Evolutionary conservation across 1,140 invertebrate species (phyloP), one percentile per base, ranked within the genome.

Genomic region (Dendroctonus ponderosae): DNA sequence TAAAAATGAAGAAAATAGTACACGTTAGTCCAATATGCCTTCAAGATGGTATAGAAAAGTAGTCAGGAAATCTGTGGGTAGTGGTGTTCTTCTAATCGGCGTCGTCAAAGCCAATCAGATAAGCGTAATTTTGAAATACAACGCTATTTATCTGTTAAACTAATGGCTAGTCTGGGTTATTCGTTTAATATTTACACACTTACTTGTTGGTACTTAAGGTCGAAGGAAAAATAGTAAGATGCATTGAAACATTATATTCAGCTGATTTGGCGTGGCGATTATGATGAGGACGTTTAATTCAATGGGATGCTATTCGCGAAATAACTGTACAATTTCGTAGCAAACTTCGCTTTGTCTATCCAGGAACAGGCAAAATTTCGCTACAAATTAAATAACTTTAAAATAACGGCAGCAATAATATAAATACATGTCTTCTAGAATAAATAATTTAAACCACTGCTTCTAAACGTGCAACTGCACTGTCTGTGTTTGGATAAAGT

Each of bases 181-280:
- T 58, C 56, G 46, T 58, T 58, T 58, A 58, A 41, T 58, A 58
- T 58, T 58, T 44, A 58, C 56, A 58, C 56, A 40, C 40, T 41
- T 26, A 43, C 56, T 58, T 58, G 56, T 58, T 58, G 56, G 56
- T 58, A 58, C 56, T 42, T 58, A 56, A 42, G 56, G 40, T 43
- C 42, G 40, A 41, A 26, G 46, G 56, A 58, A 58, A 58, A 58
- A 58, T 58, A 6, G 14, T 12, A 43, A 58, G 56, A 43, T 43
- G 43, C 42, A 58, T 58, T 58, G 56, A 43, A 58, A 58, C 56
- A 58, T 58, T 58, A 58, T 58, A 58, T 43, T 58, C 42, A 6
- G 12, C 40, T 14, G 56, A 58, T 58, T 58, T 58, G 50, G 56
- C 56, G 40, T 26, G 12, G 56, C 9, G 56, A 58, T 52, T 41